These are phyloP conservation scores for Nomada ferruginata DNA, from an alignment of 2,888 invertebrate species.

Conservation along the genomic window DNA sequence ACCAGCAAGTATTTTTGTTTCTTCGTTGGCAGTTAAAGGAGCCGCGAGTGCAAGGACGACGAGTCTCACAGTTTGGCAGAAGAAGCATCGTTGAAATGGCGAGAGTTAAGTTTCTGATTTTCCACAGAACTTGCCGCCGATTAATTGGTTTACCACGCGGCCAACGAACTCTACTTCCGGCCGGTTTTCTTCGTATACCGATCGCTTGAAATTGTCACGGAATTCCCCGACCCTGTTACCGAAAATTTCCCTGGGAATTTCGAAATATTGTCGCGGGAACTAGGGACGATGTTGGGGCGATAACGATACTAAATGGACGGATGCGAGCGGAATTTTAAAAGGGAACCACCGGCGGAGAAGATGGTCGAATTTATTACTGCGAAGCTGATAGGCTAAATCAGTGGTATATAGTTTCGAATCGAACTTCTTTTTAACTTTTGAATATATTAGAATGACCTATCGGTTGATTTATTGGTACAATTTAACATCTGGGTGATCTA, in stretches of 20 bases:
- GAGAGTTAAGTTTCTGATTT: constrained; percentile 76
- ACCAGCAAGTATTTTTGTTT: constrained; percentile 62
- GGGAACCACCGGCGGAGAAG: too few relatives aligned
- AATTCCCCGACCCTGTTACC: neutral
- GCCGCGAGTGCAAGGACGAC: constrained; percentile 18
- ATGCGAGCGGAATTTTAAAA: too few relatives aligned
- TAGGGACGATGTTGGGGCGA: neutral
- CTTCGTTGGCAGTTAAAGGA: constrained; percentile 46
- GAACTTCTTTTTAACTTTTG: too few relatives aligned
- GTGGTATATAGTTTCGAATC: too few relatives aligned
- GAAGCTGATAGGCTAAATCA: too few relatives aligned
- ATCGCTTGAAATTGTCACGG: constrained; percentile 45
- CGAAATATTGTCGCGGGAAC: neutral
- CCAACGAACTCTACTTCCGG: constrained; percentile 71
- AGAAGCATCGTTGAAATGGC: constrained; percentile 63
- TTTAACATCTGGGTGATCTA: too few relatives aligned
- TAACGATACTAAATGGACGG: too few relatives aligned
- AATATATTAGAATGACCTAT: too few relatives aligned
- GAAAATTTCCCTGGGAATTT: constrained; percentile 1
- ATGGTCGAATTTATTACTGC: too few relatives aligned
- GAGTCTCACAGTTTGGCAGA: constrained; percentile 72
- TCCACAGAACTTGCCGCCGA: constrained; percentile 71
- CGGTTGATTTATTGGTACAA: too few relatives aligned
- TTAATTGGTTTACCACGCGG: constrained; percentile 77
- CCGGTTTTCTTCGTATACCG: constrained; percentile 64